Base-by-base conservation (phyloP, 2,113 vertebrate genomes). In the Phrynocephalus versicolor region DNA sequence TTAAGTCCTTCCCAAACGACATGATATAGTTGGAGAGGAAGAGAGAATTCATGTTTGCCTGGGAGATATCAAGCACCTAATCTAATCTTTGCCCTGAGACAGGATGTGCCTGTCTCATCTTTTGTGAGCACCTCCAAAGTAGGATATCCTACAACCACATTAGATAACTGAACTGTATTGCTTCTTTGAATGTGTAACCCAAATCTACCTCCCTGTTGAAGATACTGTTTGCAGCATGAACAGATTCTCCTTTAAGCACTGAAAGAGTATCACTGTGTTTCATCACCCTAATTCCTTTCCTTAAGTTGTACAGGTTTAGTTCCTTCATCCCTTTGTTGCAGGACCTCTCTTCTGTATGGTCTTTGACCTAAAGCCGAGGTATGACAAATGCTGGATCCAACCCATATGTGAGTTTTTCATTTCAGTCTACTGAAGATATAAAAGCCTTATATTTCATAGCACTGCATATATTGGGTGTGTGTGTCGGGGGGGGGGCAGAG, bases 1-100 rank as follows among this genome's bases (percentile, higher is more conserved):
- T 45, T 70, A 83, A 76, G 81, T 88, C 21, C 55, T 74, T 64
- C 73, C 33, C 75, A 60, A 51, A 76, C 15, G 23, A 82, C 65
- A 58, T 55, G 75, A 35, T 41, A 10, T 13, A 64, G 27, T 0
- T 55, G 83, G 83, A 57, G 8, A 12, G 8, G n/a, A 19, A 37
- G 19, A 62, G 33, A 37, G 1, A 33, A 58, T 58, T 14, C 15
- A 58, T 35, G n/a, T 77, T 51, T 55, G 33, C 18, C 3, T 64
- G 57, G 1, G 51, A 82, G 27, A 3, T 71, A 39, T 27, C 15
- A 39, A 76, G 13, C 27, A 84, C 25, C 64, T 37, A 35, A 76
- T 65, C n/a, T 72, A 37, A 30, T 71, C 14, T 58, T 1, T 65
- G 58, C n/a, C 21, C 70, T 45, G 15, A 64, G 30, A 14, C 9